A percentile compares a stretch with the other conserved stretches of the same genome.
Evolutionary conservation across 2,113 vertebrate genomes (phyloP).

Genomic region (Oncorhynchus kisutch): DNA sequence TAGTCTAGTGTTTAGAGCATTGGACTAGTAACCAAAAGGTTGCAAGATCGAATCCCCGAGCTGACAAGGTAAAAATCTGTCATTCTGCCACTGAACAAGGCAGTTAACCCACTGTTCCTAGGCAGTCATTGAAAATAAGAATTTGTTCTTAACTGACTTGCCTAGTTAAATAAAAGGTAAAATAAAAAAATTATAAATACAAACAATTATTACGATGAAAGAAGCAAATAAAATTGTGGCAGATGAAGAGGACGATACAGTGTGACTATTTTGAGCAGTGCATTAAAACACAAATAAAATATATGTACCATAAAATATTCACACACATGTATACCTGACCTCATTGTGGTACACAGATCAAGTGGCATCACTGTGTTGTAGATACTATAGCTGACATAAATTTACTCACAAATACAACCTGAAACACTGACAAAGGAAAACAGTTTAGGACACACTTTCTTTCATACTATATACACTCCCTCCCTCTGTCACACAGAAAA

Average conservation of each 20-base stretch:
- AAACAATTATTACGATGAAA: constrained; percentile 53
- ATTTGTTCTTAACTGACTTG: no score
- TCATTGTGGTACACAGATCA: constrained; percentile 23
- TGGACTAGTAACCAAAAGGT: no score
- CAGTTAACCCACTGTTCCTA: no score
- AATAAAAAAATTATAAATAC: constrained; percentile 55
- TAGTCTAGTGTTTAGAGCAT: no score
- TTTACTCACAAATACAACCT: constrained; percentile 44
- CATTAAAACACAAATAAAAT: constrained; percentile 57
- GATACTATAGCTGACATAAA: constrained; percentile 44
- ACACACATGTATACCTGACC: constrained; percentile 55
- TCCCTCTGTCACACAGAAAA: constrained; percentile 23
- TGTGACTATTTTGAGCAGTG: constrained; percentile 64
- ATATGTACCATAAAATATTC: constrained; percentile 59
- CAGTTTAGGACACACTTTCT: constrained; percentile 5
- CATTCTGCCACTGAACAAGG: no score
- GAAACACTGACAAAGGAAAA: constrained; percentile 44
- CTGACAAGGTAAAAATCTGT: no score
- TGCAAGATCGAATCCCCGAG: no score
- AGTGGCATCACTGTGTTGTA: constrained; percentile 37
- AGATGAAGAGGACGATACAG: constrained; percentile 47
- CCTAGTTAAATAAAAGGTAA: no score
- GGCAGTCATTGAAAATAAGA: no score
- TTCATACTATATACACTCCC: constrained; percentile 19
- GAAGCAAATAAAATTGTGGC: constrained; percentile 16